Percentiles rank a stretch among this genome's conserved stretches.
phyloP scores from a whole-genome alignment of 1,140 invertebrate genomes.

The Drosophila biarmipes region DNA sequence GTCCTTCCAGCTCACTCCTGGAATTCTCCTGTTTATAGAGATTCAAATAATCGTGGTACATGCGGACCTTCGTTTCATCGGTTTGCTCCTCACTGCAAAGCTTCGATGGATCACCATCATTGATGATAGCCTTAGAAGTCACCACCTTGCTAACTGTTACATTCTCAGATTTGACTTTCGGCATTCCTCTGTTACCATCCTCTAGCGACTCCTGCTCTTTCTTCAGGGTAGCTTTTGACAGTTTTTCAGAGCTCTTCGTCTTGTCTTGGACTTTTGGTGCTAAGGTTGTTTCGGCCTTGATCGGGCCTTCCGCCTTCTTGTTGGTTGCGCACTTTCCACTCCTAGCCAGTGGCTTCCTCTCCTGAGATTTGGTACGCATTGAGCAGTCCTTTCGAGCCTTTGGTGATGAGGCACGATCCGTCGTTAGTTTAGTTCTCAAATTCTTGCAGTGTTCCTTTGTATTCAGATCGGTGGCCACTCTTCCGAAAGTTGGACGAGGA shows the following conservation, averaged over 20 bases:
- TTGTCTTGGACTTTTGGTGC: background rate
- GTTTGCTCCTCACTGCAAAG: background rate
- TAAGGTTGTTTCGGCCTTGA: background rate
- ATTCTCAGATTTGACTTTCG: background rate
- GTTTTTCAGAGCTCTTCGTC: background rate
- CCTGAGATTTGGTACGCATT: background rate
- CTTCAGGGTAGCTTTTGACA: background rate
- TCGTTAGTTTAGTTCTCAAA: background rate
- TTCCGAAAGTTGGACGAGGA: background rate
- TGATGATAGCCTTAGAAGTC: background rate
- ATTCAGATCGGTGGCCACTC: conserved; percentile 40
- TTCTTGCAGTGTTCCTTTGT: conserved; percentile 20
- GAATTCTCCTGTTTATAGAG: conserved; percentile 5
- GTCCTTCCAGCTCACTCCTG: background rate
- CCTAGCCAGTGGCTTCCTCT: background rate
- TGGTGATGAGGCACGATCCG: background rate
- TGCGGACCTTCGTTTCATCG: background rate
- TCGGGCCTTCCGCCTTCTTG: background rate
- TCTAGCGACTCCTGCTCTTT: background rate
- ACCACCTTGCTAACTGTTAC: background rate
- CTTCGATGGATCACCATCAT: background rate
- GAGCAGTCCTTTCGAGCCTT: background rate
- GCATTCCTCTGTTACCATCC: background rate
- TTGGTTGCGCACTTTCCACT: too few relatives aligned
- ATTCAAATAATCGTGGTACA: conserved; percentile 6